These are phyloP conservation scores for Stomorhina lunata DNA, from an alignment of 2,888 invertebrate species.

Conservation along the genomic window DNA sequence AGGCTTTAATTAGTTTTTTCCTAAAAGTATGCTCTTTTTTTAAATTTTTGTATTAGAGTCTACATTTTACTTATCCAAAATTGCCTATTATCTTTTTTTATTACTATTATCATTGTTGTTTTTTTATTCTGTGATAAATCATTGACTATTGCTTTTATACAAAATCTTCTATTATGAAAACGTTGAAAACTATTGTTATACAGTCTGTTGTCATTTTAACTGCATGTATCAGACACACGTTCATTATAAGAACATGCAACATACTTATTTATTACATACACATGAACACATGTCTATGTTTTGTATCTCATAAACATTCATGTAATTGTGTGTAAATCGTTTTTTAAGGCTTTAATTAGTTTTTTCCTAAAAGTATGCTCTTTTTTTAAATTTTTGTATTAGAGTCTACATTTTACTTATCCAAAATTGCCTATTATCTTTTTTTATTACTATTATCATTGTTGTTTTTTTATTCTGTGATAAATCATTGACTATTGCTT, in stretches of 20 bases:
- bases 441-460: background rate
- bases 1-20: background rate
- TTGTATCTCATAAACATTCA: too few species aligned
- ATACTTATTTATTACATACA: too few species aligned
- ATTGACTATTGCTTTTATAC: background rate
- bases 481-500: background rate
- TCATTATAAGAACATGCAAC: background rate
- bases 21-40: too few species aligned
- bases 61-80: too few species aligned
- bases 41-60: background rate
- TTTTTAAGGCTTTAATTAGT: too few species aligned
- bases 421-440: too few species aligned
- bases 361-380: too few species aligned
- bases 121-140: background rate
- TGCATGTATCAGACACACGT: constrained; percentile 1
- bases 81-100: too few species aligned
- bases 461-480: background rate
- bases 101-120: background rate
- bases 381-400: background rate
- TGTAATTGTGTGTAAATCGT: too few species aligned
- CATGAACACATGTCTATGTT: too few species aligned
- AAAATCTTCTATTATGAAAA: constrained; percentile 2
- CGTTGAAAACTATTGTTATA: background rate
- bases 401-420: background rate
- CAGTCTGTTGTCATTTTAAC: constrained; percentile 10